Evolutionary conservation across 2,113 vertebrate species (phyloP), one percentile per base, ranked within the genome.

Genomic region (Clarias batrachus): DNA sequence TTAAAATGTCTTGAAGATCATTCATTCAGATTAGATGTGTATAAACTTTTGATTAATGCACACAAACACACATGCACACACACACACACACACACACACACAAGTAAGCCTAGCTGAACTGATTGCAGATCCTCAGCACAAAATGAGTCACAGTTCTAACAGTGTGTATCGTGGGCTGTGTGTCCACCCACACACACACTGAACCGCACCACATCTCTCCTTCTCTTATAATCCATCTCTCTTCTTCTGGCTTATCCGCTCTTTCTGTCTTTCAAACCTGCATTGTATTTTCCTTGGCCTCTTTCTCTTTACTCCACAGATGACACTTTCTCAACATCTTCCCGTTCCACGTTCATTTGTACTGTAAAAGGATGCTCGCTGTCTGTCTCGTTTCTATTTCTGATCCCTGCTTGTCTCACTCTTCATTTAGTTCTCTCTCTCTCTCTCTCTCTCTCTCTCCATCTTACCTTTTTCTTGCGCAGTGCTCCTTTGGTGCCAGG

Each of bases 381-480:
- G 85, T 71, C 85, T 82, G 80, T 90, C 85, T 88, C 68, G 57
- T 81, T 78, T 90, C 74, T 88, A 25, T 83, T 83, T 85, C 73
- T 86, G 41, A 76, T 78, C 68, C 68, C 68, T 82, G 48, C 19
- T 63, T 23, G 25, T 78, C 30, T 81, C 57, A 62, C 37, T 84
- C 85, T 85, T 86, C 57, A 33, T 81, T 85, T 57, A 33, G 63
- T 59, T 78, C 66, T 57, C 79, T 48, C 33, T 56, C 48, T 70
- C 30, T 76, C 68, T 82, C 65, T 83, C 13, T 33, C 54, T 9
- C 59, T 17, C 37, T 11, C 68, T 48, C 71, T 52, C 5, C 54
- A 78, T 62, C 17, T 23, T 97, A 99, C 98, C 98, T 99, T 99
- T 96, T 95, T 96, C 94, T 97, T 98, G 92, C 97, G 97, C 92